Evolutionary conservation across 2,888 invertebrate species (phyloP), one percentile per base, ranked within the genome.

Genomic region (Protonemura montana): DNA sequence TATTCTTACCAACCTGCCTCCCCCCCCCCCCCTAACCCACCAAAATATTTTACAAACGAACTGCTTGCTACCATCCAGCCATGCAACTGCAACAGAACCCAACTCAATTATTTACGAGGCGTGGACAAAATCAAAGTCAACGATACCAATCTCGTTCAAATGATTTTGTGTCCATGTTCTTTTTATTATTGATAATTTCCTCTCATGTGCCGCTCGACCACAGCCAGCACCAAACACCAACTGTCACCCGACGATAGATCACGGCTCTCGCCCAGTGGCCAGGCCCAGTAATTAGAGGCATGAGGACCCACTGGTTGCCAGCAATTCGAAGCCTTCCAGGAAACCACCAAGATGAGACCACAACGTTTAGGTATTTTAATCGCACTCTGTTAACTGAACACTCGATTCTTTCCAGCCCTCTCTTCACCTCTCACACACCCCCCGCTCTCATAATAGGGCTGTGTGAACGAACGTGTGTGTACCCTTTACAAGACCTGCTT

Each of bases 341-440:
- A 59, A 59, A 59, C 59, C 59, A 21, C 59, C 3, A 35, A 35
- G 59, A 59, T 21, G 84, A 84, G 26, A 84, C 84, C 84, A 84
- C 84, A 59, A 84, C 84, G 84, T 84, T 84, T 84, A 59, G 84
- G 84, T 84, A 84, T 84, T 84, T 84, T 84, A 84, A 84, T 84
- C 84, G 84, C 59, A 21, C 16, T 84, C 21, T 84, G 84, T 84
- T 84, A 84, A 84, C 84, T 84, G 84, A 84, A 84, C 59, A 59
- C 59, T 59, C 59, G 59, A 59, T 59, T 21, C 59, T 21, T 59
- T 2, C 59, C 35, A 35, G 59, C 59, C 59, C 59, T 35, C 35
- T 10, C 35, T 35, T 35, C 35, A 35, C 59, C 16, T 59, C 59
- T 59, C 59, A 59, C 59, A 21, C 16, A 59, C 21, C 59, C 21